Base-by-base conservation (phyloP, 1,140 invertebrate species). In the Zaprionus kolodkinae region DNA sequence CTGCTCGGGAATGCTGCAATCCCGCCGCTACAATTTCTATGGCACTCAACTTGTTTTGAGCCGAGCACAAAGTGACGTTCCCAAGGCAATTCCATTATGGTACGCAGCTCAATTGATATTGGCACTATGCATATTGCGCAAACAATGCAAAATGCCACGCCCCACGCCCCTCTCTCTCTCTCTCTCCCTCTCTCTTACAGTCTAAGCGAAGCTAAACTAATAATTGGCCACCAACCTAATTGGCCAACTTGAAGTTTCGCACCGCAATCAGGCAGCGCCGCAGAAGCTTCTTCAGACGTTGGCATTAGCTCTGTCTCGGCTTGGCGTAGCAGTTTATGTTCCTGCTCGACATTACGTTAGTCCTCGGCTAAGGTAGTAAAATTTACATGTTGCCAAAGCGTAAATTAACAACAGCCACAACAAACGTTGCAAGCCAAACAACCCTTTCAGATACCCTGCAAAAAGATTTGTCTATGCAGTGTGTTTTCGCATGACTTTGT, bases 71-170 rank as follows among this genome's bases (percentile, higher is more conserved):
- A 86, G 78, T 86, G 84, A 80, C 84, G 84, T 87, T 87, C 84
- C 84, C 84, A 88, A 87, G 84, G 84, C 84, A 82, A 87, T 87
- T 88, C 84, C 72, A 87, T 87, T 87, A 87, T 83, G 77, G 77
- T 73, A 72, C 54, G 77, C 88, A 72, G 77, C 72, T 81, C 84
- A 87, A 88, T 87, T 88, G 80, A 87, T 87, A 87, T 87, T 87
- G 84, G 76, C 76, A 79, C 76, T 72, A 50, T 72, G 73, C 38
- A 76, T 7, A 15, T 63, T 69, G 63, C 66, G 63, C 64, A 63
- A 76, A 76, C 56, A 74, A 76, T 56, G 33, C 13, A 40, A n/a
- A 45, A 45, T 15, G 27, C 17, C 45, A 50, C 10, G 45, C 45
- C 45, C 45, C 45, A 11, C 10, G n/a, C n/a, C n/a, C n/a, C n/a